These are phyloP conservation scores for Sinocyclocheilus rhinocerous DNA, from an alignment of 2,113 vertebrate species.

Conservation along the genomic window DNA sequence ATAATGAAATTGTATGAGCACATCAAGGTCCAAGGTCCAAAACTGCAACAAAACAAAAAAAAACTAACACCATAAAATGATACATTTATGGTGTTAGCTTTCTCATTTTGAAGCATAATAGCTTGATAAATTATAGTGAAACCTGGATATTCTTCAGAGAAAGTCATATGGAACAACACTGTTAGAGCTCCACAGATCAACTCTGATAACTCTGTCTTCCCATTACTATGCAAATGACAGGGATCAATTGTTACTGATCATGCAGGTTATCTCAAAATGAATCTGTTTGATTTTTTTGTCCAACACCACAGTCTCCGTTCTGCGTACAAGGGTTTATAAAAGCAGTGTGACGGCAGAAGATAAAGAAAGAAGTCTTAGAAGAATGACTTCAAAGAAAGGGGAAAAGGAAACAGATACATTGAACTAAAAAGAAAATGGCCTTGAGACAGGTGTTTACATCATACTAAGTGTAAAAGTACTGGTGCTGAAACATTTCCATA, in stretches of 20 bases:
- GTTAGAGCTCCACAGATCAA: neutral
- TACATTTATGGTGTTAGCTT: neutral
- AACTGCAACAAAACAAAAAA: neutral
- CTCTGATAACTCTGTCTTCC: neutral
- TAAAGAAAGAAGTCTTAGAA: neutral
- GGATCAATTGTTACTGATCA: neutral
- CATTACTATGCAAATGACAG: constrained; percentile 38
- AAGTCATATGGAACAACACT: neutral
- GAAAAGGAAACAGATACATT: too few relatives aligned
- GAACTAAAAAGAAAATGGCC: neutral
- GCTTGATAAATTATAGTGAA: neutral
- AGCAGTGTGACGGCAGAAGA: neutral
- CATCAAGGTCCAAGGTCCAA: neutral
- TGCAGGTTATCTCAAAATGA: neutral
- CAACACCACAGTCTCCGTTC: neutral
- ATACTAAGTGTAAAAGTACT: neutral
- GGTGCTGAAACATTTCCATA: neutral
- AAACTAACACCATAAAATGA: neutral
- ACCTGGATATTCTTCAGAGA: neutral
- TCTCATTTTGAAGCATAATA: neutral
- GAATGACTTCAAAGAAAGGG: neutral
- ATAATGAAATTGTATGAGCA: neutral
- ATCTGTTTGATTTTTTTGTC: neutral
- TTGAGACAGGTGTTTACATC: neutral
- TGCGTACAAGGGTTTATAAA: neutral